Percentiles rank a stretch among this genome's conserved stretches.
Conservation (phyloP, 2,797 vertebrate species). For the Micromesistius poutassou region DNA sequence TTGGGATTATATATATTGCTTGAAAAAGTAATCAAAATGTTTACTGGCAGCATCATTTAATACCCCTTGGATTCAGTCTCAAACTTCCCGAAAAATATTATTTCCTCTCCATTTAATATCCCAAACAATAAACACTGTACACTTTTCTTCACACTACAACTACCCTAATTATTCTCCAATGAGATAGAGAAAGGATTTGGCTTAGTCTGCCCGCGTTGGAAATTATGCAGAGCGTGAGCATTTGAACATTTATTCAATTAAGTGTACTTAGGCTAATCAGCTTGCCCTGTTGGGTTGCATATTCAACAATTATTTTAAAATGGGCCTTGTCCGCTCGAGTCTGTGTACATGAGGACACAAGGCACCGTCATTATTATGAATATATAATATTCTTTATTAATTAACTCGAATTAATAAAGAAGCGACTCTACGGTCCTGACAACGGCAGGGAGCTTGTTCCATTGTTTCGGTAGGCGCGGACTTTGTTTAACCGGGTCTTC, state of each 20-base stretch:
- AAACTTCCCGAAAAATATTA: conserved; percentile 11
- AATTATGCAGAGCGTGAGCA: conserved; percentile 11
- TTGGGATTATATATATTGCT: conserved; percentile 32
- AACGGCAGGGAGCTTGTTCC: too few relatives aligned
- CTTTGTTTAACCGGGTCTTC: too few relatives aligned
- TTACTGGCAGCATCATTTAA: conserved; percentile 55
- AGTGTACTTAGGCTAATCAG: conserved; percentile 39
- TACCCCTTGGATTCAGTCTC: conserved; percentile 36
- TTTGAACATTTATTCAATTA: conserved; percentile 26
- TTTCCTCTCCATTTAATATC: conserved; percentile 15
- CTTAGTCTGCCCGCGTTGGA: conserved; percentile 15
- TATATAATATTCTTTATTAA: not conserved
- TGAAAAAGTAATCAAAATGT: conserved; percentile 25
- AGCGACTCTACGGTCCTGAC: too few relatives aligned
- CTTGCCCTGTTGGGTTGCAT: conserved; percentile 21
- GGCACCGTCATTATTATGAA: not conserved
- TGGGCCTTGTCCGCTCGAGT: not conserved
- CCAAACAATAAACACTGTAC: conserved; percentile 27
- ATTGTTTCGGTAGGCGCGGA: too few relatives aligned
- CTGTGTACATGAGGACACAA: not conserved
- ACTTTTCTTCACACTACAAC: conserved; percentile 32
- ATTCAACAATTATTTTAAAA: not conserved
- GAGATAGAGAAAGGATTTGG: conserved; percentile 20
- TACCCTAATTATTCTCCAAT: conserved; percentile 19
- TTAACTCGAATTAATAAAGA: too few relatives aligned